These are phyloP conservation scores for Chaitophorus viminalis DNA, from an alignment of 2,888 invertebrate species.

Conservation along the genomic window DNA sequence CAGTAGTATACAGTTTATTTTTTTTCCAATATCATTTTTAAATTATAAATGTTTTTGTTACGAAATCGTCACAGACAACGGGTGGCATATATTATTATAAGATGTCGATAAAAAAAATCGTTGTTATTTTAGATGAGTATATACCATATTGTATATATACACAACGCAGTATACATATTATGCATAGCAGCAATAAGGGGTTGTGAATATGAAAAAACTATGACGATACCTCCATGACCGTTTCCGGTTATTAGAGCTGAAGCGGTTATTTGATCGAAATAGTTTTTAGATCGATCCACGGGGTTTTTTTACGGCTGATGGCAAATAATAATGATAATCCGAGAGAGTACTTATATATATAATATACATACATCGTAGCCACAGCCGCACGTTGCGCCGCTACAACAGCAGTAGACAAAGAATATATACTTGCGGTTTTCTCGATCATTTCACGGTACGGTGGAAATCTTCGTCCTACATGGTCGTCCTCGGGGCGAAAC, in stretches of 20 bases:
- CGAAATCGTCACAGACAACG: background rate
- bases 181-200: background rate
- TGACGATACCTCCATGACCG: background rate
- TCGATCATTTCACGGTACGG: slow-evolving; percentile 53
- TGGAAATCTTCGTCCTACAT: background rate
- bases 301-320: slow-evolving; percentile 19
- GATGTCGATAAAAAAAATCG: background rate
- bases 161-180: too few relatives aligned
- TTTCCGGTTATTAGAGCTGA: slow-evolving; percentile 47
- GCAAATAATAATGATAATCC: slow-evolving; percentile 30
- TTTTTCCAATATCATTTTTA: slow-evolving; percentile 1
- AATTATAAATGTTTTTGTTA: background rate
- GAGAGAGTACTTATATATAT: too few relatives aligned
- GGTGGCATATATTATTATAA: too few relatives aligned
- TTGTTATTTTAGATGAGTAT: background rate
- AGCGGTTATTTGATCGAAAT: background rate
- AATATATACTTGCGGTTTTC: slow-evolving; percentile 56
- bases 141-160: background rate
- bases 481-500: background rate
- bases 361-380: background rate
- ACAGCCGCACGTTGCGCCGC: background rate
- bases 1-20: background rate
- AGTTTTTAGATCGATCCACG: background rate
- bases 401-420: background rate
- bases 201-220: background rate